Percentiles rank a stretch among this genome's conserved stretches.
These are phyloP conservation scores for Wiebesia pumilae DNA, from an alignment of 1,140 invertebrate species.

Conservation along the genomic window DNA sequence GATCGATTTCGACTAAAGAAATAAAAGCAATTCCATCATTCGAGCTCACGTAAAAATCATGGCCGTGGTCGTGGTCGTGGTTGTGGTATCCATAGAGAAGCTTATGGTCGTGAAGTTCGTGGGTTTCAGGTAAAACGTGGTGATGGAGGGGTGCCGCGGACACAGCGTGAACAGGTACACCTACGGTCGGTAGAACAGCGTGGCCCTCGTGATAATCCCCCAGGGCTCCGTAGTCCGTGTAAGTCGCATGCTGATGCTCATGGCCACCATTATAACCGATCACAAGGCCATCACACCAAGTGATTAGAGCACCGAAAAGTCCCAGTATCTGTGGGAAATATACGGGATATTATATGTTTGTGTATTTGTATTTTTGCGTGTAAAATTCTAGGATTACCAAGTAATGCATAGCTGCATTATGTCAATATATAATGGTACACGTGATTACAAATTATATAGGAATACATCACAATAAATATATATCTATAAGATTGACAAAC, in stretches of 20 bases:
- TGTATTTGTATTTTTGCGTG: too few relatives aligned
- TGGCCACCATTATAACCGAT: conserved; percentile 70
- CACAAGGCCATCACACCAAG: conserved; percentile 64
- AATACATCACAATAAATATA: too few relatives aligned
- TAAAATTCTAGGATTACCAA: too few relatives aligned
- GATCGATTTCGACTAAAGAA: background rate
- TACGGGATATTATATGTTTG: background rate
- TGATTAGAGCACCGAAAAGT: conserved; percentile 61
- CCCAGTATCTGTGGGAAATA: conserved; percentile 61
- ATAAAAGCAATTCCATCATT: background rate
- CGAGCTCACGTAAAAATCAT: conserved; percentile 68
- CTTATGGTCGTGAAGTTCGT: conserved; percentile 62
- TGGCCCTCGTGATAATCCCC: conserved; percentile 66
- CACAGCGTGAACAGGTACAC: conserved; percentile 71
- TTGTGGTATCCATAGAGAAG: conserved; percentile 56
- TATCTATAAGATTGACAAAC: too few relatives aligned
- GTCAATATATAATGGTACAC: too few relatives aligned
- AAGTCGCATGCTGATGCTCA: conserved; percentile 59
- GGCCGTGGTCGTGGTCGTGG: conserved; percentile 55
- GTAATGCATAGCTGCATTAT: too few relatives aligned
- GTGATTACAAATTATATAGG: too few relatives aligned
- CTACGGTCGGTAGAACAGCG: conserved; percentile 69
- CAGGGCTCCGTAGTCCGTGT: conserved; percentile 63
- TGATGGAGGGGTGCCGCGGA: conserved; percentile 68
- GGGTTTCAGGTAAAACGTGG: conserved; percentile 38